Conservation (phyloP, 2,113 vertebrate genomes). For the Sterna hirundo region DNA sequence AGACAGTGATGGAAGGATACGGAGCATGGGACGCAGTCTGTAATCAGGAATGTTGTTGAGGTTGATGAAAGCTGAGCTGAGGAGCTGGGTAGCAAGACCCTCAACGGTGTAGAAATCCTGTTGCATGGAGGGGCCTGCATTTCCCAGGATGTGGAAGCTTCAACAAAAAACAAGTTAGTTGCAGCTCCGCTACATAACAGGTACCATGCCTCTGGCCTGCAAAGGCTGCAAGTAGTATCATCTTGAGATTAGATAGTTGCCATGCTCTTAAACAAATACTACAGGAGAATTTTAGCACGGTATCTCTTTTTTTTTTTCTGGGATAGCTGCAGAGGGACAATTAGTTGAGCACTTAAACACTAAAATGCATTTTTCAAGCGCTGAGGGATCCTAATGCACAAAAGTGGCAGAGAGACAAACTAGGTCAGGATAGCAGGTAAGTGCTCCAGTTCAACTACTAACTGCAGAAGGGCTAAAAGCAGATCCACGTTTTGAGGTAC, state of each 20-base stretch:
- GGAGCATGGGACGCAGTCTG: slow-evolving; percentile 90
- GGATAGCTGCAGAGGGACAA: neutral
- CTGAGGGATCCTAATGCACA: neutral
- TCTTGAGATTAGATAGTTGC: neutral
- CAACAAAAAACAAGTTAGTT: neutral
- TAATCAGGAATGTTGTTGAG: slow-evolving; percentile 92
- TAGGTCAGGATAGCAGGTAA: neutral
- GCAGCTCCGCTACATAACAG: neutral
- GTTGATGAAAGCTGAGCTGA: slow-evolving; percentile 86
- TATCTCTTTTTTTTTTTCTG: neutral
- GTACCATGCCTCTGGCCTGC: neutral
- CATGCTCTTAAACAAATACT: neutral
- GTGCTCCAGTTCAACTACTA: neutral
- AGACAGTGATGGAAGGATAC: slow-evolving; percentile 82
- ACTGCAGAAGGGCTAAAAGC: neutral
- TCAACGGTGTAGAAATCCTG: slow-evolving; percentile 93
- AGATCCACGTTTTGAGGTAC: neutral
- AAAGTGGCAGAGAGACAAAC: neutral
- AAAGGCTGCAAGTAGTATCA: neutral
- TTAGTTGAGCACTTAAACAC: neutral
- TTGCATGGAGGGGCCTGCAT: slow-evolving; percentile 85
- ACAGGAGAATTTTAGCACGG: neutral
- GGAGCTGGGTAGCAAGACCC: slow-evolving; percentile 82
- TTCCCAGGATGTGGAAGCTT: slow-evolving; percentile 90
- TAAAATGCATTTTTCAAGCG: neutral